These are phyloP conservation scores for Thereuonema tuberculata DNA, from an alignment of 1,140 invertebrate genomes.

Conservation along the genomic window DNA sequence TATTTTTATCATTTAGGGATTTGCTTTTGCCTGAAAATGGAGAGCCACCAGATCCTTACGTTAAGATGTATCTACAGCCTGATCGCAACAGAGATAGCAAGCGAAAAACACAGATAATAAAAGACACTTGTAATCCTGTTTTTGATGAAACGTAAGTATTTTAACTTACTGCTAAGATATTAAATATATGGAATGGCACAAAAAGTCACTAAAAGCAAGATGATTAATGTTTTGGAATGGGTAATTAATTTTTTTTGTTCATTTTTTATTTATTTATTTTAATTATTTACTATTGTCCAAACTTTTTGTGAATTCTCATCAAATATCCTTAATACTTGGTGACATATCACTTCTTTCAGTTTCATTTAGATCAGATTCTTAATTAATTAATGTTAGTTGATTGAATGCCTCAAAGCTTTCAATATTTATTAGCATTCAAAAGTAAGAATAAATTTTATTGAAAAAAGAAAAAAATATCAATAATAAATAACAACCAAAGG, in stretches of 20 bases:
- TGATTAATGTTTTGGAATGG: neutral
- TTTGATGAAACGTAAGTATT: constrained; percentile 64
- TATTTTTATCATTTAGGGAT: constrained; percentile 35
- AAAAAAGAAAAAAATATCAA: no score
- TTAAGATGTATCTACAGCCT: constrained; percentile 81
- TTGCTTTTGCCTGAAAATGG: constrained; percentile 70
- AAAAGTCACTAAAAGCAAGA: neutral
- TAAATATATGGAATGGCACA: neutral
- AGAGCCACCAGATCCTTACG: constrained; percentile 87
- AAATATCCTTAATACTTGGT: no score
- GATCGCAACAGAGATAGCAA: constrained; percentile 75
- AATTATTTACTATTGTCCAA: neutral
- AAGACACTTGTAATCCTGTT: constrained; percentile 78
- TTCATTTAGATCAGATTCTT: no score
- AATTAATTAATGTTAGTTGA: no score
- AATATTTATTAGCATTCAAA: no score
- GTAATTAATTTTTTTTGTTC: neutral
- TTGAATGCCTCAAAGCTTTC: no score
- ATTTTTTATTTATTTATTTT: neutral
- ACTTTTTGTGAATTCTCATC: no score
- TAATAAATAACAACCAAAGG: no score
- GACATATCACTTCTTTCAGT: no score
- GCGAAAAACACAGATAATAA: constrained; percentile 59
- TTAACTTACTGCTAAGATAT: neutral
- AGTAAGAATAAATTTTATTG: no score